Evolutionary conservation across 1,140 invertebrate genomes (phyloP).

Genomic region (Meloidogyne hapla): DNA sequence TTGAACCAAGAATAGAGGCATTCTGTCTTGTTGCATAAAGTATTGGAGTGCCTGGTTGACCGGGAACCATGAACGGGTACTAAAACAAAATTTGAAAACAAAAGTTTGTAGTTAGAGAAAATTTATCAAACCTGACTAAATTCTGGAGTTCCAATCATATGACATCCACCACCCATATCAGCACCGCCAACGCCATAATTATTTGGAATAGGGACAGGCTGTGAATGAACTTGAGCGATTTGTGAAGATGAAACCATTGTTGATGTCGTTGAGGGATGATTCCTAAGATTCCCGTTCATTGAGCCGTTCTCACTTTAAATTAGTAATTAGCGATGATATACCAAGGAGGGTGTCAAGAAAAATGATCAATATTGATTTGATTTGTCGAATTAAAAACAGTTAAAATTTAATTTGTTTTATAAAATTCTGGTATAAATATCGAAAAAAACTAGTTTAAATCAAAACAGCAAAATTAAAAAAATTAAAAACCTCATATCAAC

Average conservation of each 20-base stretch:
- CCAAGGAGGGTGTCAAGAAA: neutral
- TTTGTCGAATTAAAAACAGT: too few species aligned
- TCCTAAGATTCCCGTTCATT: constrained; percentile 5
- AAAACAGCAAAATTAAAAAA: neutral
- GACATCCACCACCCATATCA: neutral
- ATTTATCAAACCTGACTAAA: constrained; percentile 38
- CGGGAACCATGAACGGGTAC: constrained; percentile 45
- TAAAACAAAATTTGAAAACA: constrained; percentile 35
- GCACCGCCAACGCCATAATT: constrained; percentile 17
- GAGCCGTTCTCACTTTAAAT: neutral
- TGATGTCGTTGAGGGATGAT: constrained; percentile 7
- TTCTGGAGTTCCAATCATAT: constrained; percentile 38
- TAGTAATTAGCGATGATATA: neutral
- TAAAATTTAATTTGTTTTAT: too few species aligned
- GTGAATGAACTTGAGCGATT: constrained; percentile 19
- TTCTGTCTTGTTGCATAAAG: constrained; percentile 40
- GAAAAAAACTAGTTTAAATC: constrained; percentile 15
- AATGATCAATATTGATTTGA: neutral
- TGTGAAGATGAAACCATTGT: neutral
- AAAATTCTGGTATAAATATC: constrained; percentile 20
- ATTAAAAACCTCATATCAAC: neutral
- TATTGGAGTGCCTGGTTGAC: constrained; percentile 39
- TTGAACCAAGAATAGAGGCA: constrained; percentile 47
- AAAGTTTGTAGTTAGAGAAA: neutral
- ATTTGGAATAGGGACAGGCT: constrained; percentile 45